Evolutionary conservation across 2,113 vertebrate genomes (phyloP).

Genomic region (Polypterus bichir): DNA sequence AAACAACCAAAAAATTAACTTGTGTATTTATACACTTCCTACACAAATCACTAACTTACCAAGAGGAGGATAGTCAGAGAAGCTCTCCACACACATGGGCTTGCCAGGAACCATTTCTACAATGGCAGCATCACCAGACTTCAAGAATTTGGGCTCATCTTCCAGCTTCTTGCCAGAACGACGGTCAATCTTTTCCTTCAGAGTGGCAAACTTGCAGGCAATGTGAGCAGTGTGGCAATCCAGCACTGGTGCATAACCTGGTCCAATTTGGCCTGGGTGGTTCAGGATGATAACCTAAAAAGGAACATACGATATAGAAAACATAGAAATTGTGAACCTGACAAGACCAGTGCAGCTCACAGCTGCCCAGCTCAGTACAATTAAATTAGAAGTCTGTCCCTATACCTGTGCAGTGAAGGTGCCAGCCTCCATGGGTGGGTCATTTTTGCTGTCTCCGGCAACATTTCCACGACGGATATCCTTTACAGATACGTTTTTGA

Average conservation of each 20-base stretch:
- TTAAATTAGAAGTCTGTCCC: background rate
- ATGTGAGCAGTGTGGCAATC: constrained; percentile 66
- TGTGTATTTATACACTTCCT: background rate
- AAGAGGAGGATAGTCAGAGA: constrained; percentile 52
- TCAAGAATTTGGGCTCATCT: constrained; percentile 53
- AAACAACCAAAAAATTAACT: background rate
- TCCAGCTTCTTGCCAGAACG: constrained; percentile 66
- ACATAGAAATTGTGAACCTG: too few relatives aligned
- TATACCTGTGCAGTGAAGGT: constrained; percentile 56
- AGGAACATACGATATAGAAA: background rate
- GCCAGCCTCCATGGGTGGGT: constrained; percentile 50
- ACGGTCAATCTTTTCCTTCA: constrained; percentile 62
- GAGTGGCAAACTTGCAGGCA: constrained; percentile 60
- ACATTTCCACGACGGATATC: constrained; percentile 60
- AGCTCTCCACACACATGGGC: constrained; percentile 63
- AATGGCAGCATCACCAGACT: constrained; percentile 58
- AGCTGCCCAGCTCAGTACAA: background rate
- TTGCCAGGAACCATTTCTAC: constrained; percentile 52
- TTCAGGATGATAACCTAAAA: constrained; percentile 64
- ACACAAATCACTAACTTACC: constrained; percentile 30
- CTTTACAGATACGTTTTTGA: constrained; percentile 63
- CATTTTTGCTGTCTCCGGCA: constrained; percentile 62
- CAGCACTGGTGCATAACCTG: constrained; percentile 56
- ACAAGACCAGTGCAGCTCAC: background rate
- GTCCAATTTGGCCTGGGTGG: constrained; percentile 57